Evolutionary conservation across 64 coral and sea anemone genomes (phyloP).

Genomic region (Dendronephthya gigantea): DNA sequence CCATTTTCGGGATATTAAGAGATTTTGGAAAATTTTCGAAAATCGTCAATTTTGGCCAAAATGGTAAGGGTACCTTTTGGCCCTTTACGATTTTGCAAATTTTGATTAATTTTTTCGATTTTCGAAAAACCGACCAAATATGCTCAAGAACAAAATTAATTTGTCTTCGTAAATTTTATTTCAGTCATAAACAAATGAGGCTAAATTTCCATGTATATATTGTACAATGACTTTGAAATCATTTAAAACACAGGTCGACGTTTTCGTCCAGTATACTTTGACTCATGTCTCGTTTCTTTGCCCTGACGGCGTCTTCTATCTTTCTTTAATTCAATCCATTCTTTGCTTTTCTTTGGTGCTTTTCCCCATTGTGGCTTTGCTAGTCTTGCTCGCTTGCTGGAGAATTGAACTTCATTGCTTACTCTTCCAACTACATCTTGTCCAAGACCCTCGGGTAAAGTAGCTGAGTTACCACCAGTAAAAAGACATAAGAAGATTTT

Average conservation of each 20-base stretch:
- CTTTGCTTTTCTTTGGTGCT: constrained; percentile 49
- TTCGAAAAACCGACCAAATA: too few relatives aligned
- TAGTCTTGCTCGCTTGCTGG: constrained; percentile 15
- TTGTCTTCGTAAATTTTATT: too few relatives aligned
- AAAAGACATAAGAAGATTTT: constrained; percentile 78
- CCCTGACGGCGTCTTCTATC: constrained; percentile 55
- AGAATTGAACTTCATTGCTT: neutral
- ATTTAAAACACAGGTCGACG: constrained; percentile 43
- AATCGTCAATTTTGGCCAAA: too few relatives aligned
- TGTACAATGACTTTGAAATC: too few relatives aligned
- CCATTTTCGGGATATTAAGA: too few relatives aligned
- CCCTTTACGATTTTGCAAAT: too few relatives aligned
- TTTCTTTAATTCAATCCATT: constrained; percentile 65
- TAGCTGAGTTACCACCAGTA: constrained; percentile 32
- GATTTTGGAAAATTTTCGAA: too few relatives aligned
- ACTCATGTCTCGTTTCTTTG: constrained; percentile 60
- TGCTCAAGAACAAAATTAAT: too few relatives aligned
- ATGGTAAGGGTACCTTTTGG: too few relatives aligned
- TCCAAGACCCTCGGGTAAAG: constrained; percentile 46
- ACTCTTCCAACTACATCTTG: neutral
- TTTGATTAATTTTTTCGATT: too few relatives aligned
- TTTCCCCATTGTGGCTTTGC: constrained; percentile 37
- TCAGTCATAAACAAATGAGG: too few relatives aligned
- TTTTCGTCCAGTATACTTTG: constrained; percentile 59
- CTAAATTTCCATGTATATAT: too few relatives aligned